phyloP scores from a whole-genome alignment of 2,888 invertebrate species.

The Trissoscelio sp. region DNA sequence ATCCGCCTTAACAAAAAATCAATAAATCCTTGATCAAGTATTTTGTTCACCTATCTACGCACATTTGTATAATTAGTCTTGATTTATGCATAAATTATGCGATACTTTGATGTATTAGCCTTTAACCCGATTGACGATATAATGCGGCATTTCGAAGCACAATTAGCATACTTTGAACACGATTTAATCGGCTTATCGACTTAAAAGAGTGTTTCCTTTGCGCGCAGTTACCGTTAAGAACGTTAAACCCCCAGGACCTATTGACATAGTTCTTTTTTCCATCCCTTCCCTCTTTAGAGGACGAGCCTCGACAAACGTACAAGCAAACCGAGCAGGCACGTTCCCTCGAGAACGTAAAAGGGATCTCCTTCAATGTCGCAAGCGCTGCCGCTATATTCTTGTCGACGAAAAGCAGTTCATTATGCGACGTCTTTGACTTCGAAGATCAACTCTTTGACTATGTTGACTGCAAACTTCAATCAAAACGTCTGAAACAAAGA shows the following conservation, averaged over 20 bases:
- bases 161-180: constrained; percentile 66
- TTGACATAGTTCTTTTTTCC: constrained; percentile 68
- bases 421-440: constrained; percentile 67
- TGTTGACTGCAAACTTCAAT: constrained; percentile 62
- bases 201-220: constrained; percentile 67
- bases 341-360: constrained; percentile 65
- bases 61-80: constrained; percentile 52
- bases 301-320: constrained; percentile 58
- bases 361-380: constrained; percentile 65
- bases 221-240: constrained; percentile 64
- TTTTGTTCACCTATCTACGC: constrained; percentile 31
- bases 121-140: constrained; percentile 62
- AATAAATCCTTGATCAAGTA: constrained; percentile 30
- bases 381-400: constrained; percentile 53
- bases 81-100: constrained; percentile 60
- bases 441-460: constrained; percentile 62
- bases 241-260: constrained; percentile 67
- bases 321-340: constrained; percentile 66
- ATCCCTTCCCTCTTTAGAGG: constrained; percentile 33
- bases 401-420: constrained; percentile 64
- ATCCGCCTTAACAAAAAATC: constrained; percentile 25
- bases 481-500: constrained; percentile 63
- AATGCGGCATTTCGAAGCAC: constrained; percentile 59
- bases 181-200: constrained; percentile 70
- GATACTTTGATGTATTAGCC: constrained; percentile 61